Evolutionary conservation across 1,140 invertebrate genomes (phyloP).

Genomic region (Tetragonula clypearis): DNA sequence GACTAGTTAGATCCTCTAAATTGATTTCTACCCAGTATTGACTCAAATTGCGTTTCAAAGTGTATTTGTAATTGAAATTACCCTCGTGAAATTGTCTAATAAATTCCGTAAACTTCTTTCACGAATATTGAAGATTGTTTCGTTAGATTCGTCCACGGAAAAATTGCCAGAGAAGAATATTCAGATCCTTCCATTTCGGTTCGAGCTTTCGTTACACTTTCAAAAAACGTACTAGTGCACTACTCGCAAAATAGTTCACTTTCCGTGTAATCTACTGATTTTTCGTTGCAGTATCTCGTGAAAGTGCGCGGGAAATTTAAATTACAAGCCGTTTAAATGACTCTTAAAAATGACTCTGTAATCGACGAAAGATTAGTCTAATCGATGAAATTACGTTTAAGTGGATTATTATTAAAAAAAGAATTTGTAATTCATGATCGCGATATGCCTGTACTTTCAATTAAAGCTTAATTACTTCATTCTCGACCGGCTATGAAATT

Average conservation of each 20-base stretch:
- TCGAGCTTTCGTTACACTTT: too few species aligned
- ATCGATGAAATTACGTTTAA: background rate
- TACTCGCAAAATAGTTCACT: too few species aligned
- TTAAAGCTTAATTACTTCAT: background rate
- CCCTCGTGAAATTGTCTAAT: constrained; percentile 97
- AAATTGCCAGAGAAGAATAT: constrained; percentile 97
- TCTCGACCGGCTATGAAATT: background rate
- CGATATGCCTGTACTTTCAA: background rate
- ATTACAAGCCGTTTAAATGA: too few species aligned
- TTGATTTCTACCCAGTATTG: constrained; percentile 97
- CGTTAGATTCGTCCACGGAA: constrained; percentile 83
- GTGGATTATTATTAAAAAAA: background rate
- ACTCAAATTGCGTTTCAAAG: constrained; percentile 93
- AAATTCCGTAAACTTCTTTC: constrained; percentile 98
- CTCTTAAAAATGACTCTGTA: too few species aligned
- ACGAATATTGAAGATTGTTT: constrained; percentile 90
- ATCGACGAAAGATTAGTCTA: too few species aligned
- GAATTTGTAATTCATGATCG: background rate
- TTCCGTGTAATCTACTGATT: too few species aligned
- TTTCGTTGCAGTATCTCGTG: too few species aligned
- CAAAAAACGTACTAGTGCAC: background rate
- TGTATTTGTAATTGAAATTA: constrained; percentile 95
- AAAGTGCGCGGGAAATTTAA: too few species aligned
- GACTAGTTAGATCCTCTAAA: constrained; percentile 94
- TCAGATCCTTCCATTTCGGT: too few species aligned